A percentile compares a stretch with the other conserved stretches of the same genome.
Conservation (phyloP, 2,888 invertebrate genomes). For the Steinernema carpocapsae region DNA sequence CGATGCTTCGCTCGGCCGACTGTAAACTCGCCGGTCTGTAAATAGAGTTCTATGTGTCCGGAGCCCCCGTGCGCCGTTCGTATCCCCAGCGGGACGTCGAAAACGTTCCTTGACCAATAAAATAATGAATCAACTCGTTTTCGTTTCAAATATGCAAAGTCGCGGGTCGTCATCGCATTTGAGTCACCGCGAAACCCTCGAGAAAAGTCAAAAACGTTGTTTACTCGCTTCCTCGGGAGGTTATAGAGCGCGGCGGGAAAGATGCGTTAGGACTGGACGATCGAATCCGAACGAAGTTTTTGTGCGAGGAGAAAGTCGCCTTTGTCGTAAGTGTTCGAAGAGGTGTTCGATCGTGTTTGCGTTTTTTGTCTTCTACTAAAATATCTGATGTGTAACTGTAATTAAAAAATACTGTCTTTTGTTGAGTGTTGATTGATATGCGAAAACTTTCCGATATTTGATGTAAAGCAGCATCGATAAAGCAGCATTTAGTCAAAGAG, state of each 20-base stretch:
- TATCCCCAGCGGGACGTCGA: not conserved
- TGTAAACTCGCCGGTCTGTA: conserved; percentile 25
- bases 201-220: conserved; percentile 31
- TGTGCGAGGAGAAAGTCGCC: not conserved
- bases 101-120: not conserved
- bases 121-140: conserved; percentile 28
- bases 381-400: too few relatives aligned
- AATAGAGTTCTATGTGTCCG: conserved; percentile 4
- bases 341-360: too few relatives aligned
- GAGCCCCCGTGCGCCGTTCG: not conserved
- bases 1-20: conserved; percentile 28
- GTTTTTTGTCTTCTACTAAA: too few relatives aligned
- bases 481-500: too few relatives aligned
- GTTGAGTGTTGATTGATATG: too few relatives aligned
- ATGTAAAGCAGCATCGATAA: too few relatives aligned
- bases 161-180: not conserved
- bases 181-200: not conserved
- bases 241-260: not conserved
- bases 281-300: not conserved
- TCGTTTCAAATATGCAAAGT: conserved; percentile 22
- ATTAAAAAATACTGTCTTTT: too few relatives aligned
- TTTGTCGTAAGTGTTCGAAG: not conserved
- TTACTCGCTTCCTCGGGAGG: not conserved
- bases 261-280: too few relatives aligned
- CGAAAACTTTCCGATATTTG: too few relatives aligned